Percentiles rank a stretch among this genome's conserved stretches.
These are phyloP conservation scores for Nanorana parkeri DNA, from an alignment of 2,113 vertebrate species.

Conservation along the genomic window DNA sequence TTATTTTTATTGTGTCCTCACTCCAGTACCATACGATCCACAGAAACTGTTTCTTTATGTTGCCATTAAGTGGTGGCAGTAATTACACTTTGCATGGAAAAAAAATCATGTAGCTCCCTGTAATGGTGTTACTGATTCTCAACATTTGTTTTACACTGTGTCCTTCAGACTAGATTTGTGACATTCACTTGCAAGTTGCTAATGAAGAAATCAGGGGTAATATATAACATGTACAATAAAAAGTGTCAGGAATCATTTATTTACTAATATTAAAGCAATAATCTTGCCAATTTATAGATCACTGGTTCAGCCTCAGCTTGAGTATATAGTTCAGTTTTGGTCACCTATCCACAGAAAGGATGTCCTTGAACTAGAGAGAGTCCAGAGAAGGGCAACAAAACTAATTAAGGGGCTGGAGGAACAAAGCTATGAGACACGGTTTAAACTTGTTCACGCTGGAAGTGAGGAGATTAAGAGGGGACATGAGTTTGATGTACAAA, in stretches of 20 bases:
- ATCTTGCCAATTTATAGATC: no score
- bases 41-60: background rate
- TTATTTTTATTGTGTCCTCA: background rate
- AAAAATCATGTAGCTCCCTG: background rate
- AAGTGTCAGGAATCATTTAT: background rate
- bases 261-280: background rate
- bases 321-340: no score
- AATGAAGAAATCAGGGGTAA: background rate
- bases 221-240: background rate
- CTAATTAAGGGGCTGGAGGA: no score
- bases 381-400: no score
- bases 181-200: background rate
- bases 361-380: no score
- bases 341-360: no score
- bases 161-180: background rate
- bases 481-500: no score
- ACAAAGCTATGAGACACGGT: no score
- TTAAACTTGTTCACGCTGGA: no score
- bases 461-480: no score
- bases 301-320: no score
- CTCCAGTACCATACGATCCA: background rate
- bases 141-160: background rate
- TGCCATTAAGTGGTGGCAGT: background rate
- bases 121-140: slow-evolving; percentile 11
- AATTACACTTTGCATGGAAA: background rate